phyloP scores from a whole-genome alignment of 2,113 vertebrate genomes.

The mouse (Mus musculus) region DNA sequence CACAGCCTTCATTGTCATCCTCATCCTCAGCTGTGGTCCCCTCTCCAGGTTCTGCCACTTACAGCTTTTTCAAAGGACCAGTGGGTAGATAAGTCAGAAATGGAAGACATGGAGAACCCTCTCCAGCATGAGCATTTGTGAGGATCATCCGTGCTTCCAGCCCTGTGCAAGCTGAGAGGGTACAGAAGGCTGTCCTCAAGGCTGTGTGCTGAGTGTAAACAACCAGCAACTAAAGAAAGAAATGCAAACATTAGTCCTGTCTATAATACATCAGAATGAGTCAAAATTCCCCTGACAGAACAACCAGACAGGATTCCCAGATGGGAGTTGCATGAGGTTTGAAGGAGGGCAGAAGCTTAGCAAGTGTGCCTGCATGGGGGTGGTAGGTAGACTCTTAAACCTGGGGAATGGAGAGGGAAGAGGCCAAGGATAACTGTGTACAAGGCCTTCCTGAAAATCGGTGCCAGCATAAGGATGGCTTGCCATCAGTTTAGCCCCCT shows the following conservation, averaged over 20 bases:
- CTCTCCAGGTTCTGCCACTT: not conserved
- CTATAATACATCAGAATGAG: not conserved
- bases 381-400: too few relatives aligned
- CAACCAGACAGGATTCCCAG: not conserved
- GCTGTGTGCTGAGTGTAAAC: not conserved
- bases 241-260: not conserved
- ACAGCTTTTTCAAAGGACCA: not conserved
- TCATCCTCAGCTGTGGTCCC: not conserved
- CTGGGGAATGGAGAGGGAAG: not conserved
- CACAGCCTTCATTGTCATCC: too few relatives aligned
- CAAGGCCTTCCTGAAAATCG: not conserved
- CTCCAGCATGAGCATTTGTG: not conserved
- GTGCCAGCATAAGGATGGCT: not conserved
- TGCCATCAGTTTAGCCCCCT: not conserved
- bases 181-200: too few relatives aligned
- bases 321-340: not conserved
- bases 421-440: not conserved
- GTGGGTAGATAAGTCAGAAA: not conserved
- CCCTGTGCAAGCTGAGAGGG: not conserved
- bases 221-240: not conserved
- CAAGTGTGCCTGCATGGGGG: not conserved
- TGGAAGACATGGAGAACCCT: not conserved
- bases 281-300: not conserved
- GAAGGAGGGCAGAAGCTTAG: not conserved
- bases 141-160: too few relatives aligned